Percentiles rank a stretch among this genome's conserved stretches.
phyloP scores from a whole-genome alignment of 2,797 vertebrate genomes.

The Lycodopsis pacificus region DNA sequence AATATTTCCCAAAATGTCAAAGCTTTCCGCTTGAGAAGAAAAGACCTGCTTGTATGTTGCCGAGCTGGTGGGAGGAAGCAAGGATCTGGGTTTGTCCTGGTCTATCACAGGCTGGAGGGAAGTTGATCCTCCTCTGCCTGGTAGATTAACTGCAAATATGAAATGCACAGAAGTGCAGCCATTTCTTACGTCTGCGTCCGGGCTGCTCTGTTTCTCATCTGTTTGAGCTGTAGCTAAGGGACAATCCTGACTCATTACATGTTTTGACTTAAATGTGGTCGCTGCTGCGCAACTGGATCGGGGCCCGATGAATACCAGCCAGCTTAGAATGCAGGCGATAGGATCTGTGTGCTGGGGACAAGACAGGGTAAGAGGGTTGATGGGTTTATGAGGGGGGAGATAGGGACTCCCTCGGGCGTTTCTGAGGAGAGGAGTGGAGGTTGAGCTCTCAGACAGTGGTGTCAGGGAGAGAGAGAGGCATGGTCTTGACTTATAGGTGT shows the following conservation, averaged over 20 bases:
- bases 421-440: slow-evolving; percentile 5
- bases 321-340: slow-evolving; percentile 61
- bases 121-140: background rate
- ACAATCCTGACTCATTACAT: slow-evolving; percentile 60
- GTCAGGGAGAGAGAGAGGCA: background rate
- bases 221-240: slow-evolving; percentile 54
- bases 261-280: slow-evolving; percentile 69
- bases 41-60: background rate
- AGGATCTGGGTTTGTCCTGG: too few relatives aligned
- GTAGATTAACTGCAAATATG: background rate
- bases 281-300: slow-evolving; percentile 67
- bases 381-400: slow-evolving; percentile 7
- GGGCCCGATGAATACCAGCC: slow-evolving; percentile 63
- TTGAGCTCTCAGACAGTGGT: background rate
- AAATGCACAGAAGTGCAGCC: background rate
- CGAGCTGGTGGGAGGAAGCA: background rate
- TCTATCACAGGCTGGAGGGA: too few relatives aligned
- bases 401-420: slow-evolving; percentile 65
- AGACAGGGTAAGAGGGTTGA: background rate
- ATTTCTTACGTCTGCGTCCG: background rate
- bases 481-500: slow-evolving; percentile 9
- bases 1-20: background rate
- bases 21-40: background rate
- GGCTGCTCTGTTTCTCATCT: slow-evolving; percentile 30
- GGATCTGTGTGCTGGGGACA: slow-evolving; percentile 37